These are phyloP conservation scores for Polypterus senegalus DNA, from an alignment of 2,113 vertebrate genomes.

Conservation along the genomic window DNA sequence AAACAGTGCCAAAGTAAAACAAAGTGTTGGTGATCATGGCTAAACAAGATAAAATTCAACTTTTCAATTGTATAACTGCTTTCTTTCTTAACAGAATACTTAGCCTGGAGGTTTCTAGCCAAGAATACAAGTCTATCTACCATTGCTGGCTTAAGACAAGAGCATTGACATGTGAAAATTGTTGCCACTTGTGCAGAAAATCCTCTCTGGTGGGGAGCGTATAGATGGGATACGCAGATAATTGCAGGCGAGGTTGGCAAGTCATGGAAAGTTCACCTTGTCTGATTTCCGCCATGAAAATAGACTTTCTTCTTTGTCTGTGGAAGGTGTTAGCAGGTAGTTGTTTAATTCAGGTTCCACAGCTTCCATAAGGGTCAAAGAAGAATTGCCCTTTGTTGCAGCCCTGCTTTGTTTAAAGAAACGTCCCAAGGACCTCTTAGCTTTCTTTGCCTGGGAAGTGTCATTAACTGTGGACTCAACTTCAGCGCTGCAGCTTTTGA, in stretches of 20 bases:
- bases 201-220: not conserved
- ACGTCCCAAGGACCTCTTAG: conserved; percentile 14
- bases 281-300: conserved; percentile 12
- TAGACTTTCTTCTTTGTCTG: conserved; percentile 14
- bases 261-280: conserved; percentile 12
- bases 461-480: not conserved
- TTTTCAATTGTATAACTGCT: conserved; percentile 3
- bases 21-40: too few relatives aligned
- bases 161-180: not conserved
- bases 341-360: not conserved
- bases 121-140: conserved; percentile 17
- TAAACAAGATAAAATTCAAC: not conserved
- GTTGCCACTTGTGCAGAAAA: not conserved
- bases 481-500: conserved; percentile 2
- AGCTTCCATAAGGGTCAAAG: conserved; percentile 11
- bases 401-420: conserved; percentile 14
- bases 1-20: not conserved
- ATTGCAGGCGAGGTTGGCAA: conserved; percentile 14
- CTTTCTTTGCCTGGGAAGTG: conserved; percentile 5
- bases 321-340: conserved; percentile 5
- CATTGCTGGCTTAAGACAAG: conserved; percentile 17
- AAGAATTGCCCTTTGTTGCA: conserved; percentile 8
- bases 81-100: conserved; percentile 8
- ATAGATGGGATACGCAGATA: conserved; percentile 10
- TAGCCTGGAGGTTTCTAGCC: conserved; percentile 7